These are phyloP conservation scores for Popillia japonica DNA, from an alignment of 1,140 invertebrate genomes.

Conservation along the genomic window DNA sequence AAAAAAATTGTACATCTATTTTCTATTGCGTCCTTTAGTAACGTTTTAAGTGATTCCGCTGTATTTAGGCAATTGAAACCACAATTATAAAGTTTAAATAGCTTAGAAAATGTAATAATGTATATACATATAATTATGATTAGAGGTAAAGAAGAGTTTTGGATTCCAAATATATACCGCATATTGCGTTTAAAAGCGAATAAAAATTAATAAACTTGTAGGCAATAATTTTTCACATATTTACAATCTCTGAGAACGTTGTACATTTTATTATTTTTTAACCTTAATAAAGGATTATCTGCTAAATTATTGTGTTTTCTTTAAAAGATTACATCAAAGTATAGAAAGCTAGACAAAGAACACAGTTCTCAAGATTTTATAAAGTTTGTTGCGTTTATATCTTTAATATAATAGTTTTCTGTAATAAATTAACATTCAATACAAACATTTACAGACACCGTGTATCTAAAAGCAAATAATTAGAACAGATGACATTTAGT, in stretches of 20 bases:
- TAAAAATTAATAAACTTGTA: background rate
- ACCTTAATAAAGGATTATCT: constrained; percentile 16
- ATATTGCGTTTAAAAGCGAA: background rate
- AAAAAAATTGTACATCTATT: too few species aligned
- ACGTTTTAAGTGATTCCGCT: background rate
- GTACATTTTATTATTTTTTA: constrained; percentile 20
- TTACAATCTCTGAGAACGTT: constrained; percentile 18
- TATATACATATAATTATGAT: too few species aligned
- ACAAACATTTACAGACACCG: too few species aligned
- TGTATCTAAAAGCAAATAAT: too few species aligned
- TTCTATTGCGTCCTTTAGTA: background rate
- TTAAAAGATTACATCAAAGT: too few species aligned
- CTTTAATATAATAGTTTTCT: too few species aligned
- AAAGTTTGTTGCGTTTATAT: too few species aligned
- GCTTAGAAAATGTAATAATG: background rate
- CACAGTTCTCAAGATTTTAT: too few species aligned
- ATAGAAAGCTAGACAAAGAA: too few species aligned
- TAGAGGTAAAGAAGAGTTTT: background rate
- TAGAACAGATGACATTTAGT: too few species aligned
- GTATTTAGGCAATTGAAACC: background rate
- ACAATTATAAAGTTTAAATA: background rate
- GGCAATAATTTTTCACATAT: constrained; percentile 26
- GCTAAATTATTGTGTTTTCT: constrained; percentile 8
- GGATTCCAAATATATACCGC: background rate
- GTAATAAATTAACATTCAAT: too few species aligned